Percentiles rank a stretch among this genome's conserved stretches.
These are phyloP conservation scores for Drosophila aldrichi DNA, from an alignment of 2,888 invertebrate species.

Conservation along the genomic window DNA sequence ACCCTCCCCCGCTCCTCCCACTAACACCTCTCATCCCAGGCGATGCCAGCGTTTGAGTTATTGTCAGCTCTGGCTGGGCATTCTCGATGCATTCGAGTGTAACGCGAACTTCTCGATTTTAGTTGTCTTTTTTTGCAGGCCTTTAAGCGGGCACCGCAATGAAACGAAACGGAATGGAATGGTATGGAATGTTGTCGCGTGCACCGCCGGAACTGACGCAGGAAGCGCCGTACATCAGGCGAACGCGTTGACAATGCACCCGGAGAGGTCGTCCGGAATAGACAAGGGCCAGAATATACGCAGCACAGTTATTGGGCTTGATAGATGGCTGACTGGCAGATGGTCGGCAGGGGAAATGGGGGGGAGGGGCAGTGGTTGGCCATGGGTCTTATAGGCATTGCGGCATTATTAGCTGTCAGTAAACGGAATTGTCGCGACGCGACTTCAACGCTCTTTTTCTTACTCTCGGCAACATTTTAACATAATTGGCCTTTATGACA, in stretches of 20 bases:
- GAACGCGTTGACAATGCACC: constrained; percentile 81
- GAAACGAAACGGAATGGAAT: constrained; percentile 27
- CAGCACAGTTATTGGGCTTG: constrained; percentile 34
- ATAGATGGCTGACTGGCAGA: constrained; percentile 4
- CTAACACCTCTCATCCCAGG: constrained; percentile 8
- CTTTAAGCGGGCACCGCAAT: constrained; percentile 56
- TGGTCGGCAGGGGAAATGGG: neutral
- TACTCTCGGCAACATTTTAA: constrained; percentile 73
- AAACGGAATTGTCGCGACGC: constrained; percentile 78
- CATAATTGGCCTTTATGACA: constrained; percentile 81
- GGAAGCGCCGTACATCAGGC: constrained; percentile 80
- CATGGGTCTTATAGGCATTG: constrained; percentile 51
- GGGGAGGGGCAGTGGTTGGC: neutral
- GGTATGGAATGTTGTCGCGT: constrained; percentile 73
- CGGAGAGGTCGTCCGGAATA: constrained; percentile 17
- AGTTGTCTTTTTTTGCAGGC: constrained; percentile 4
- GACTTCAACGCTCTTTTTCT: constrained; percentile 60
- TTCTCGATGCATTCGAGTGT: constrained; percentile 82
- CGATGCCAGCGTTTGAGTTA: constrained; percentile 67
- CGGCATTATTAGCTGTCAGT: constrained; percentile 81
- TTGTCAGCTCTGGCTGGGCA: constrained; percentile 72
- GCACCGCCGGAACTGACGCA: constrained; percentile 82
- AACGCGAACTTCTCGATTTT: constrained; percentile 64
- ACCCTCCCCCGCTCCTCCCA: constrained; percentile 3
- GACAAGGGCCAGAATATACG: constrained; percentile 50